Conservation (phyloP, 2,888 invertebrate genomes). For the Malthinus flaveolus region DNA sequence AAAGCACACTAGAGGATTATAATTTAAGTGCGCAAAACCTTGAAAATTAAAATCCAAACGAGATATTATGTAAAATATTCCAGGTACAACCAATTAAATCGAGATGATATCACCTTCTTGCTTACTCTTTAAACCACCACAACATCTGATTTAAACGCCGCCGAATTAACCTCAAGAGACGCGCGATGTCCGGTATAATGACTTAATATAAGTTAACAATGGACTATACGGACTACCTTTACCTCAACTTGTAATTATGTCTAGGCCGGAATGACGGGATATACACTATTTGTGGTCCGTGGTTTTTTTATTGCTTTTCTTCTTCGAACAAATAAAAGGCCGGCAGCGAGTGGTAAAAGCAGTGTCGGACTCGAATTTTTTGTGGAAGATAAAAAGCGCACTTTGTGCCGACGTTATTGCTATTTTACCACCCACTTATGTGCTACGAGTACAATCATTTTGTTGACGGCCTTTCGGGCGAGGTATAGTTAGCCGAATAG, state of each 20-base stretch:
- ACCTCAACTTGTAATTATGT: conserved; percentile 22
- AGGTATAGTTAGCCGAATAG: too few species aligned
- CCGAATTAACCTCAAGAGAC: conserved; percentile 24
- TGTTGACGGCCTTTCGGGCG: too few species aligned
- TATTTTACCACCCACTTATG: too few species aligned
- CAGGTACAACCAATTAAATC: conserved; percentile 12
- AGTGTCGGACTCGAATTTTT: too few species aligned
- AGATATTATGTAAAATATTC: conserved; percentile 9
- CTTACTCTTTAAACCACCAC: conserved; percentile 12
- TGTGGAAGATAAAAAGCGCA: too few species aligned
- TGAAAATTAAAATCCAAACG: neutral
- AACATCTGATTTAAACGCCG: conserved; percentile 15
- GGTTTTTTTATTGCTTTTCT: conserved; percentile 15
- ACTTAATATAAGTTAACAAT: conserved; percentile 32
- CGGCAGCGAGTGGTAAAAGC: too few species aligned
- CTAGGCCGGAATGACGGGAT: conserved; percentile 13
- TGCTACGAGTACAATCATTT: too few species aligned
- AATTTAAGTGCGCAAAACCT: neutral
- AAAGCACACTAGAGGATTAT: neutral
- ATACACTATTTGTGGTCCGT: conserved; percentile 8
- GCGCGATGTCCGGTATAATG: conserved; percentile 33
- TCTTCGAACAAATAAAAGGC: neutral
- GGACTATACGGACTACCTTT: conserved; percentile 9
- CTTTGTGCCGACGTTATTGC: too few species aligned
- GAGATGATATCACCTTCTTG: conserved; percentile 21